Evolutionary conservation across 2,797 vertebrate species (phyloP), one percentile per base, ranked within the genome.

Genomic region (Rachycentron canadum): DNA sequence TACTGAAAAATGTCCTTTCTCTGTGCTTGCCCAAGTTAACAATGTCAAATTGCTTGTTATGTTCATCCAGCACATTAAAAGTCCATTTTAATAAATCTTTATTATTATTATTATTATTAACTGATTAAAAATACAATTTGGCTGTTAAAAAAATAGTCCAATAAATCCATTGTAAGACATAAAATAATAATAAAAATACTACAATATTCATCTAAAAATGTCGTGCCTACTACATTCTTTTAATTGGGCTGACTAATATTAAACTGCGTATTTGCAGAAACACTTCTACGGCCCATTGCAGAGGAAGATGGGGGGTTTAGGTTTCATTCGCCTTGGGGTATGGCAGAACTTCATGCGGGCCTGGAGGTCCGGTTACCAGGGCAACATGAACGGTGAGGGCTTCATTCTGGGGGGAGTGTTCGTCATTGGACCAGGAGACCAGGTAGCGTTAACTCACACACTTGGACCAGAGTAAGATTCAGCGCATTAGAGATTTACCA

Each of bases 331-430:
- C n/a, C 79, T 97, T 26, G 96, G 96, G 0, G 97, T 99, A 69
- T 99, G 97, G 98, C 95, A 92, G 80, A 99, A 98, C 92, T 98
- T 98, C 84, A 84, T 96, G n/a, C 95, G 97, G 43, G 98, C 97
- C 45, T 96, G 97, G 96, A 96, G 87, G 40, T 91, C 91, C 0
- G 98, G 98, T 69, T 97, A 96, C 78, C 93, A 95, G 64, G 98
- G 98, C 68, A 99, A 99, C 94, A 87, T 97, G 88, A 96, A 96
- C 21, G 98, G 98, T 50, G 98, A 99, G 92, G 98, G 98, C 59
- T 95, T 98, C 76, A 92, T 99, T 68, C 88, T 99, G 25, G 98
- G 98, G 49, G 98, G 98, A 1, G 96, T 99, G 38, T 99, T 96
- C 89, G 98, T 99, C 87, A 92, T 99, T n/a, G 98, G 98, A 66